Percentiles rank a stretch among this genome's conserved stretches.
Evolutionary conservation across 2,113 vertebrate species (phyloP).

Genomic region (Oplegnathus fasciatus): DNA sequence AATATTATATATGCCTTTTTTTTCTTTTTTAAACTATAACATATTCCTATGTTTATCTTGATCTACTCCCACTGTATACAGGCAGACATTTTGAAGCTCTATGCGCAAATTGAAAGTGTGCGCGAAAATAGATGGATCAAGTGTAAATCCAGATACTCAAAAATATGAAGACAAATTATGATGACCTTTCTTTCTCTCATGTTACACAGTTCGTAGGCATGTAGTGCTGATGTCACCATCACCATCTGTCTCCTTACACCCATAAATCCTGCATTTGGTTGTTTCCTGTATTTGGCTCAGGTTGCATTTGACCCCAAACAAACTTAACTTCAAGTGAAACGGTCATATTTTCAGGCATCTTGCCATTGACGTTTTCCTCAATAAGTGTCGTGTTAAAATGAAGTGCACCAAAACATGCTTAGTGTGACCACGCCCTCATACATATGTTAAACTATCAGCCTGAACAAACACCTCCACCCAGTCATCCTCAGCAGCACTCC

Average conservation of each 20-base stretch:
- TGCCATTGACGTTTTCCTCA: background rate
- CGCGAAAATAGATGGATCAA: too few relatives aligned
- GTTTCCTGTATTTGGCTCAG: background rate
- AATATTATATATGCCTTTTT: too few relatives aligned
- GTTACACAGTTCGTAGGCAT: background rate
- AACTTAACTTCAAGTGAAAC: background rate
- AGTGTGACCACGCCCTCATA: background rate
- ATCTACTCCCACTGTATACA: too few relatives aligned
- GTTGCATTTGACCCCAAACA: background rate
- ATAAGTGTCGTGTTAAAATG: background rate
- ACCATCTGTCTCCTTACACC: background rate
- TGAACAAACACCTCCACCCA: conserved; percentile 34
- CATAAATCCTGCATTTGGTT: background rate
- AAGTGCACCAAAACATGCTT: background rate
- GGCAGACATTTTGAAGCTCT: too few relatives aligned
- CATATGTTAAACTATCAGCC: background rate
- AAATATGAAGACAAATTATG: background rate
- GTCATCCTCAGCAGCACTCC: conserved; percentile 20
- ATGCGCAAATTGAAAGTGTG: too few relatives aligned
- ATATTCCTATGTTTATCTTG: too few relatives aligned
- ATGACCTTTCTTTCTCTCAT: background rate
- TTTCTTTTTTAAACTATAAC: too few relatives aligned
- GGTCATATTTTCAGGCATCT: background rate
- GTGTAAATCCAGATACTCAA: background rate
- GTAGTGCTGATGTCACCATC: background rate